Evolutionary conservation across 2,888 invertebrate species (phyloP), one percentile per base, ranked within the genome.

Genomic region (Leptogaster cylindrica): DNA sequence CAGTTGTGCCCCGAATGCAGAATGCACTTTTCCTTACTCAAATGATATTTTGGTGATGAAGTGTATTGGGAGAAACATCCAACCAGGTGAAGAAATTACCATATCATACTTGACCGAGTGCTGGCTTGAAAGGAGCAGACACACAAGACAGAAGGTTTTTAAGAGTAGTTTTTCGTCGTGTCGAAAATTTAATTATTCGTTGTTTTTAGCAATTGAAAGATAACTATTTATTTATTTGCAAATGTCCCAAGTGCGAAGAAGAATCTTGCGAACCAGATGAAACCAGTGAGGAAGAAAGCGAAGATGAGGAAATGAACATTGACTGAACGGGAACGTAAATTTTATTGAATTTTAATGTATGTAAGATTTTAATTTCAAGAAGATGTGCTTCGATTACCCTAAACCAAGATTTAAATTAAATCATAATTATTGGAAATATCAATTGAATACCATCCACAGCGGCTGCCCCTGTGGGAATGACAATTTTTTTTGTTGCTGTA

Each of bases 91-190:
- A 69, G 97, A 97, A 81, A 92, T 97, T 70, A 90, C 87, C 72
- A 95, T 95, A 73, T 92, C 92, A 71, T 97, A 97, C 79, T 83
- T 97, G 71, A 93, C 93, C 74, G 93, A 94, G 71, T 96, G 95
- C 76, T 85, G 87, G 52, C 78, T 92, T 70, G 85, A 87, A 69
- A 83, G 94, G 69, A 94, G 94, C 33, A 85, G 95, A 72, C 92
- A 96, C 83, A 91, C 93, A 0, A 84, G 97, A 71, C 92, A 92
- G 76, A 94, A 94, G 82, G 85, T 88, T 66, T n/a, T n/a, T n/a
- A n/a, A n/a, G n/a, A n/a, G n/a, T n/a, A 77, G 2, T 55, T 33
- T 4, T 4, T 39, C 5, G 5, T 5, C 4, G 4, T 39, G 2
- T 5, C 10, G 7, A 31, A 3, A 23, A 3, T 0, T 2, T 2